phyloP scores from a whole-genome alignment of 2,888 invertebrate genomes.

The Nomada hirtipes region DNA sequence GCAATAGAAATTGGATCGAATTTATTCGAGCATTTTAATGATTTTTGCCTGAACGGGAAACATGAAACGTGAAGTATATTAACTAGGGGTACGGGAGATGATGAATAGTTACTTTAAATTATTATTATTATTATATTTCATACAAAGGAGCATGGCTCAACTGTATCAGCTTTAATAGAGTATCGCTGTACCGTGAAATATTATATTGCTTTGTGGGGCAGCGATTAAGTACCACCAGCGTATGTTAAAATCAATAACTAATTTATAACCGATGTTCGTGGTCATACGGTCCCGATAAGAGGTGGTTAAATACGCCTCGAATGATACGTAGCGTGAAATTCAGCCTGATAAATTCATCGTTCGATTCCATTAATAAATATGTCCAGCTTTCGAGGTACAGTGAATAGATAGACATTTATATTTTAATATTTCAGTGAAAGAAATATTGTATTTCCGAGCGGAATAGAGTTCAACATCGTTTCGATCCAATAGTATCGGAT shows the following conservation, averaged over 20 bases:
- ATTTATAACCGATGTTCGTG: constrained; percentile 12
- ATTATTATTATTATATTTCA: constrained; percentile 3
- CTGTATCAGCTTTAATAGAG: constrained; percentile 12
- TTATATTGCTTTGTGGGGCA: neutral
- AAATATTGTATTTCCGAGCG: too few species aligned
- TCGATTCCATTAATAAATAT: neutral
- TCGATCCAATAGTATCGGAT: neutral
- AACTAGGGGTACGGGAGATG: neutral
- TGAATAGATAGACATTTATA: neutral
- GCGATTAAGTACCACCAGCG: neutral
- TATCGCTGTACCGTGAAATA: neutral
- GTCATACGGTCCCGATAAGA: neutral
- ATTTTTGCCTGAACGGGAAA: neutral
- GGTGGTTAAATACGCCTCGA: neutral
- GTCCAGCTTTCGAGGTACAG: neutral
- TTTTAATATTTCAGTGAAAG: too few species aligned
- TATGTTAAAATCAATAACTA: constrained; percentile 20
- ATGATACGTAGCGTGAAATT: neutral
- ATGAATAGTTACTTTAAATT: neutral
- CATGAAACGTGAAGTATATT: neutral
- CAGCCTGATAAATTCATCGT: neutral
- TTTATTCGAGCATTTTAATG: neutral
- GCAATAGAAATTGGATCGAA: neutral
- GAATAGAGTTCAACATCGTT: neutral
- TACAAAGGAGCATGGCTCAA: constrained; percentile 6